phyloP scores from a whole-genome alignment of 1,140 invertebrate species.

The Cyrtorhinus lividipennis region DNA sequence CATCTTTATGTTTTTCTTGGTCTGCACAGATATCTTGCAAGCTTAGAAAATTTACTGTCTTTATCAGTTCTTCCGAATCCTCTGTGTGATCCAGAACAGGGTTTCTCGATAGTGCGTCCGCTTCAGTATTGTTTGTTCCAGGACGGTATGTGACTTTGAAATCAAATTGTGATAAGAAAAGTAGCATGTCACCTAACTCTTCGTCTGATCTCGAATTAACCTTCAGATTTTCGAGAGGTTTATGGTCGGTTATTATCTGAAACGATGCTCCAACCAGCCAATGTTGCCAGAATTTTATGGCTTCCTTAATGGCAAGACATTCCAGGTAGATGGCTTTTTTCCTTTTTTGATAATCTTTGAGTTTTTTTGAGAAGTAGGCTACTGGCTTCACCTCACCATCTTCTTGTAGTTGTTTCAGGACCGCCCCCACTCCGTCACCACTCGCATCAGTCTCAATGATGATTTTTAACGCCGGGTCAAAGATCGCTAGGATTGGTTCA shows the following conservation, averaged over 20 bases:
- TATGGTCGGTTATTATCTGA: constrained; percentile 30
- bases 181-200: constrained; percentile 28
- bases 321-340: constrained; percentile 29
- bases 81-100: constrained; percentile 11
- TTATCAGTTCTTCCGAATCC: neutral
- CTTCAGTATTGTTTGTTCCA: constrained; percentile 21
- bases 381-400: constrained; percentile 26
- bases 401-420: constrained; percentile 28
- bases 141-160: constrained; percentile 23
- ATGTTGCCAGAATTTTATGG: constrained; percentile 23
- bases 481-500: constrained; percentile 28
- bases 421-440: constrained; percentile 12
- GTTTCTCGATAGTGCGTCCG: constrained; percentile 8
- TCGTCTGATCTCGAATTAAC: constrained; percentile 29
- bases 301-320: constrained; percentile 31
- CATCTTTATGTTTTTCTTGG: neutral
- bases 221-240: constrained; percentile 31
- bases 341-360: constrained; percentile 27
- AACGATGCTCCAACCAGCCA: constrained; percentile 24
- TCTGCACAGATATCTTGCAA: neutral
- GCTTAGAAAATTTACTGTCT: neutral
- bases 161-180: constrained; percentile 30
- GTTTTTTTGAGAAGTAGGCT: constrained; percentile 26
- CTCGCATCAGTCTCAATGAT: constrained; percentile 29
- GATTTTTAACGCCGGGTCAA: constrained; percentile 20